A percentile compares a stretch with the other conserved stretches of the same genome.
Evolutionary conservation across 2,797 vertebrate genomes (phyloP).

Genomic region (Crenichthys baileyi): DNA sequence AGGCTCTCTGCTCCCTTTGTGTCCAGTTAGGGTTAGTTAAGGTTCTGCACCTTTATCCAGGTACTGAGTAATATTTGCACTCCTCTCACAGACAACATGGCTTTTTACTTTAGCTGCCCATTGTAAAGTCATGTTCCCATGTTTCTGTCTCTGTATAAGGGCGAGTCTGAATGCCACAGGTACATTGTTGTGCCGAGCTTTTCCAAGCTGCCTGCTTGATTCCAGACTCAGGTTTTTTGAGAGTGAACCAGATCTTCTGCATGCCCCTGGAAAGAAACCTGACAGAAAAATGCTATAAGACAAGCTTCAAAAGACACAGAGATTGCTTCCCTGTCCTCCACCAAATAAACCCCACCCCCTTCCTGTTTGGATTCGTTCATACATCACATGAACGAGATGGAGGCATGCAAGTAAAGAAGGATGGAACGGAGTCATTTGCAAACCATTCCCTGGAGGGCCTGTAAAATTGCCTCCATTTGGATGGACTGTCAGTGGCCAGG

Average conservation of each 20-base stretch:
- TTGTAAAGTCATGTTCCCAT: slow-evolving; percentile 13
- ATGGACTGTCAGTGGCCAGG: slow-evolving; percentile 56
- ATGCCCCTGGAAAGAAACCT: slow-evolving; percentile 70
- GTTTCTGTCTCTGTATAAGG: background rate
- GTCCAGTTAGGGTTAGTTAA: background rate
- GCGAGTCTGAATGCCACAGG: slow-evolving; percentile 39
- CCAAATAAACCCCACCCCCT: slow-evolving; percentile 31
- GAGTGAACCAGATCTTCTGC: slow-evolving; percentile 48
- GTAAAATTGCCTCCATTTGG: slow-evolving; percentile 71
- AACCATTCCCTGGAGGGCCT: slow-evolving; percentile 66
- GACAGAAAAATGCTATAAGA: slow-evolving; percentile 78
- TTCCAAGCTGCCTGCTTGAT: slow-evolving; percentile 49
- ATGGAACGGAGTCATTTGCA: slow-evolving; percentile 68
- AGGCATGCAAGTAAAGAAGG: slow-evolving; percentile 43
- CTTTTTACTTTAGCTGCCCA: slow-evolving; percentile 1
- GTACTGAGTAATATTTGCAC: background rate
- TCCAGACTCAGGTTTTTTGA: slow-evolving; percentile 34
- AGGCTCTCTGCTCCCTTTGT: slow-evolving; percentile 1
- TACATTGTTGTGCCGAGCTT: slow-evolving; percentile 19
- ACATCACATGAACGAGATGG: slow-evolving; percentile 55
- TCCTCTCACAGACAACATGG: slow-evolving; percentile 2
- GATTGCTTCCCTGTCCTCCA: slow-evolving; percentile 71
- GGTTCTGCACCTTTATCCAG: background rate
- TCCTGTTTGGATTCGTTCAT: slow-evolving; percentile 48
- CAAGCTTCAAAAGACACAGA: slow-evolving; percentile 78